Evolutionary conservation across 2,797 vertebrate species (phyloP), one percentile per base, ranked within the genome.

Genomic region (Furcifer pardalis): DNA sequence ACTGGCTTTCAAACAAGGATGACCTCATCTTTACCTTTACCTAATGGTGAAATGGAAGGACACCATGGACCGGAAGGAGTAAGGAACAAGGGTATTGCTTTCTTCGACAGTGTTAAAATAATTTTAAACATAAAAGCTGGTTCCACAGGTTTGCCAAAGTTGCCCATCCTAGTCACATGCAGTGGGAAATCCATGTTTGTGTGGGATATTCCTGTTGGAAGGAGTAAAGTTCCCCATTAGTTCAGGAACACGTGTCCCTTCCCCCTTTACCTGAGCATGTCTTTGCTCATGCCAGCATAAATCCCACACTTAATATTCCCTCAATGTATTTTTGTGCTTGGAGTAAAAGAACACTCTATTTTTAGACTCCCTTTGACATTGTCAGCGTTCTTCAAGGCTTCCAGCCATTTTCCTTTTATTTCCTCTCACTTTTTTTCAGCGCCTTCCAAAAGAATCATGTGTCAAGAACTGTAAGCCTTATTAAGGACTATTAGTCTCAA

Each of bases 281-380:
- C 35, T 74, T 71, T 82, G 65, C 52, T 82, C 66, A 52, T 82
- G 27, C 73, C 76, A 81, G 35, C 21, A 1, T 68, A 44, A 62
- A 23, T 77, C 69, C 32, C 59, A 21, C 17, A n/a, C 69, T 62
- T 78, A 2, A 0, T 4, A 13, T 89, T 89, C 40, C 86, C n/a
- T 27, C 35, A 79, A 71, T 44, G 75, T 60, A 80, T 52, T 59
- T 69, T 23, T 81, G 10, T 63, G 37, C 75, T 60, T 85, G 78
- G 83, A 79, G 30, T 19, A 73, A 49, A 56, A 71, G n/a, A 83
- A 17, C 82, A 80, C 44, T 83, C 66, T 7, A 15, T 80, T 91
- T 91, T 88, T 79, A 86, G 68, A 46, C 6, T 30, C 6, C 10
- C 76, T 71, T 86, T 86, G 85, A 86, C 68, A 23, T 77, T 88